phyloP scores from a whole-genome alignment of 2,888 invertebrate species.

The Thysanoteuthis rhombus region DNA sequence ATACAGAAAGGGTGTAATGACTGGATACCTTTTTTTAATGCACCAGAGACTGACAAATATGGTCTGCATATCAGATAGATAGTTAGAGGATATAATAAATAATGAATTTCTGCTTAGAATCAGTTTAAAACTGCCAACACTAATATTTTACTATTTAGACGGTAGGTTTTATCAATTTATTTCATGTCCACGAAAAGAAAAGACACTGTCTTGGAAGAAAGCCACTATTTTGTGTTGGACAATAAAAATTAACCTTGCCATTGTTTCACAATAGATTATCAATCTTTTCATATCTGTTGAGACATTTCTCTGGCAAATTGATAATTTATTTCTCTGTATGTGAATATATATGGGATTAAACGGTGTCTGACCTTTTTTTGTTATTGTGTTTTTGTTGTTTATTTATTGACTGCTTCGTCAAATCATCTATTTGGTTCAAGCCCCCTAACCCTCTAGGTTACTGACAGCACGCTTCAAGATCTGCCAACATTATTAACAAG shows the following conservation, averaged over 20 bases:
- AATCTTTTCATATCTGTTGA: background rate
- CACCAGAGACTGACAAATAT: too few relatives aligned
- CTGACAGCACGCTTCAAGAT: background rate
- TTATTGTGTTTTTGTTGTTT: background rate
- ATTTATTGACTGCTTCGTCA: background rate
- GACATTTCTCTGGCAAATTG: background rate
- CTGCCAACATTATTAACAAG: background rate
- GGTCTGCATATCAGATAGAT: too few relatives aligned
- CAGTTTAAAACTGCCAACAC: background rate
- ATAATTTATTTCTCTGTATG: background rate
- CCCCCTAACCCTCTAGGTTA: background rate
- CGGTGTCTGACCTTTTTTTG: background rate
- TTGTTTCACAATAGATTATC: constrained; percentile 12
- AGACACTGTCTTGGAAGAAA: background rate
- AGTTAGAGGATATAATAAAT: background rate
- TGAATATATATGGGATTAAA: background rate
- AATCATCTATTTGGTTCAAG: background rate
- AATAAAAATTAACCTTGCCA: background rate
- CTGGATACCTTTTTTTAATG: too few relatives aligned
- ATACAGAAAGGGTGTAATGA: too few relatives aligned
- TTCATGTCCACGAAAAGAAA: background rate
- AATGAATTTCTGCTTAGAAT: background rate
- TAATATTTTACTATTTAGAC: background rate
- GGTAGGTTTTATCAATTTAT: background rate
- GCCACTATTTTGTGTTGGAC: background rate